Percentiles rank a stretch among this genome's conserved stretches.
These are phyloP conservation scores for Cotesia chilonis DNA, from an alignment of 1,140 invertebrate species.

Conservation along the genomic window DNA sequence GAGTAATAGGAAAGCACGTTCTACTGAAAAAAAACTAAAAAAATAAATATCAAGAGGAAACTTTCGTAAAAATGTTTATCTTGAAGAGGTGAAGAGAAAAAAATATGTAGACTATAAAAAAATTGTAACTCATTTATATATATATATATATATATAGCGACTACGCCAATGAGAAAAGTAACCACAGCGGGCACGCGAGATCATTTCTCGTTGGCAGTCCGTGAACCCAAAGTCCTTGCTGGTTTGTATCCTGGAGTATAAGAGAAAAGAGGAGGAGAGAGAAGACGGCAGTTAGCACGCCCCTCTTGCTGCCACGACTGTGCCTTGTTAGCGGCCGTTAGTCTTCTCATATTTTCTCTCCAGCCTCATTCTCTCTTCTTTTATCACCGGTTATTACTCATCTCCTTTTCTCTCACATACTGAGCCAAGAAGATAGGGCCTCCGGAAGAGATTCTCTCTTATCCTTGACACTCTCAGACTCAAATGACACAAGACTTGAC, in stretches of 20 bases:
- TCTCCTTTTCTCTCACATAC: slow-evolving; percentile 21
- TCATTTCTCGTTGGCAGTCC: slow-evolving; percentile 42
- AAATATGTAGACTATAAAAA: slow-evolving; percentile 8
- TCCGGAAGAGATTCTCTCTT: slow-evolving; percentile 23
- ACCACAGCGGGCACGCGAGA: slow-evolving; percentile 25
- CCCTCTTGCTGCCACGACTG: slow-evolving; percentile 43
- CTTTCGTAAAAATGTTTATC: slow-evolving; percentile 20
- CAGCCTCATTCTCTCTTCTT: background rate
- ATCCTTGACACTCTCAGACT: slow-evolving; percentile 29
- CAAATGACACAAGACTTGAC: slow-evolving; percentile 12
- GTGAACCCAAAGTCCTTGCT: slow-evolving; percentile 52
- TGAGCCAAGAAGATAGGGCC: background rate
- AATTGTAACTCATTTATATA: slow-evolving; percentile 3
- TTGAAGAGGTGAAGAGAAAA: slow-evolving; percentile 9
- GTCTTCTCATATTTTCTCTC: slow-evolving; percentile 40
- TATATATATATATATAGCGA: slow-evolving; percentile 22
- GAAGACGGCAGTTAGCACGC: slow-evolving; percentile 49
- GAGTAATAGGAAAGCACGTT: slow-evolving; percentile 16
- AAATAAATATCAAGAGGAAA: slow-evolving; percentile 15
- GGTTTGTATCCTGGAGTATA: slow-evolving; percentile 43
- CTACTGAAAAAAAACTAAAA: background rate
- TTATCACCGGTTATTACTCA: slow-evolving; percentile 6
- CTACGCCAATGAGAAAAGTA: slow-evolving; percentile 40
- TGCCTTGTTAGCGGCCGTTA: slow-evolving; percentile 53
- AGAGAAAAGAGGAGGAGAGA: slow-evolving; percentile 20